Evolutionary conservation across 2,113 vertebrate genomes (phyloP), one percentile per base, ranked within the genome.

Genomic region (Labeo catla): DNA sequence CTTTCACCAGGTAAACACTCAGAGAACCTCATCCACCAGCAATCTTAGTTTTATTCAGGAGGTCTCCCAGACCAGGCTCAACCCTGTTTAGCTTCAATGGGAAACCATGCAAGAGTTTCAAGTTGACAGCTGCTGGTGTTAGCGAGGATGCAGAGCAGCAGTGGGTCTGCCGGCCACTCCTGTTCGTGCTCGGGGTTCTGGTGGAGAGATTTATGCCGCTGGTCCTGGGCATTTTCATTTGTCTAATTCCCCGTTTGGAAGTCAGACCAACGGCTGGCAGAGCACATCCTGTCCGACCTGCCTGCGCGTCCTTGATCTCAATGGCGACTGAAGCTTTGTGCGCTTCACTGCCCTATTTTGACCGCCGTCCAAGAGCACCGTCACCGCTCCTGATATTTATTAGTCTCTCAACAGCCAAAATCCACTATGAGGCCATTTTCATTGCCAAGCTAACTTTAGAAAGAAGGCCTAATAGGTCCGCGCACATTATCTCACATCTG

Each of bases 201-300:
- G 4, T 52, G 86, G 87, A 66, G 87, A 93, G 93, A 94, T 95
- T 94, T 93, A 94, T 89, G 89, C 79, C 66, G 76, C 74, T 47
- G 79, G 77, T 92, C 83, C 81, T 81, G 85, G 82, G 88, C 89
- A 82, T 91, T 93, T 93, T 91, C 93, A 93, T 93, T 93, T 93
- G 90, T 93, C 89, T 93, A 92, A 93, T 92, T 93, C 91, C 91
- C 89, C 84, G 39, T 89, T 89, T 91, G 85, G 90, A 91, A 88
- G 89, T 91, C 86, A 78, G 73, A 65, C 81, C 83, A 86, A 77
- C 63, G 91, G 89, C 89, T 92, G 91, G 88, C 91, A 89, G 88
- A 91, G 49, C 88, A 87, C 85, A 84, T 52, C 76, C 16, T 59
- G 82, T 91, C 85, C 76, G 80, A 57, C 34, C 73, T 47, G 76